A percentile compares a stretch with the other conserved stretches of the same genome.
These are phyloP conservation scores for Fragum fragum DNA, from an alignment of 2,888 invertebrate species.

Conservation along the genomic window DNA sequence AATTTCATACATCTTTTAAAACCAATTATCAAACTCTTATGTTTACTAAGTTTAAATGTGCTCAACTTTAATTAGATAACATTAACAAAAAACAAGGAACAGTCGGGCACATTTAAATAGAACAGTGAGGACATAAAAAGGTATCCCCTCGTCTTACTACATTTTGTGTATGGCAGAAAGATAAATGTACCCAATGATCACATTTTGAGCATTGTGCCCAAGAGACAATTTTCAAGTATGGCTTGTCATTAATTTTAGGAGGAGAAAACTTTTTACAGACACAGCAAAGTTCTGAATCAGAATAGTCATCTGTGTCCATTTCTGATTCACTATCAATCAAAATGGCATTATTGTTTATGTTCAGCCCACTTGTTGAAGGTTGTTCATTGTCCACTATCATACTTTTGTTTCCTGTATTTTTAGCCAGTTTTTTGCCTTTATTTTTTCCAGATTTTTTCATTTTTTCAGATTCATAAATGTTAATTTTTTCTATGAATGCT, in stretches of 20 bases:
- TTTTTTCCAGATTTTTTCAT: background rate
- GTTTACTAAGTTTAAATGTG: too few species aligned
- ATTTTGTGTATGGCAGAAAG: background rate
- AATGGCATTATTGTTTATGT: too few species aligned
- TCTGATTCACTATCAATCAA: too few species aligned
- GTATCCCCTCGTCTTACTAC: background rate
- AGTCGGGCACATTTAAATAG: background rate
- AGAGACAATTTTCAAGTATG: background rate
- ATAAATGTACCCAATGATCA: conserved; percentile 2
- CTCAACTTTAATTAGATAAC: too few species aligned
- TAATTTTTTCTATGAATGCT: background rate
- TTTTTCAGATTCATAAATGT: background rate
- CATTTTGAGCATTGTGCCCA: background rate
- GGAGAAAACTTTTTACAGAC: conserved; percentile 3
- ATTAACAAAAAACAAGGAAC: too few species aligned
- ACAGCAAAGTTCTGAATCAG: conserved; percentile 15
- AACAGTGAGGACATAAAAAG: conserved; percentile 12
- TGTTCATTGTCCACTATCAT: background rate
- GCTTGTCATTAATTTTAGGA: background rate
- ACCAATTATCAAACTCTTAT: too few species aligned
- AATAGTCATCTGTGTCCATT: background rate
- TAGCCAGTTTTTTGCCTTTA: background rate
- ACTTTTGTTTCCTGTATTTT: background rate
- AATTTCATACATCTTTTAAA: too few species aligned
- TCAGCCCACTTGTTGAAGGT: conserved; percentile 13